Conservation (phyloP, 1,140 invertebrate species). For the Eumeta japonica region DNA sequence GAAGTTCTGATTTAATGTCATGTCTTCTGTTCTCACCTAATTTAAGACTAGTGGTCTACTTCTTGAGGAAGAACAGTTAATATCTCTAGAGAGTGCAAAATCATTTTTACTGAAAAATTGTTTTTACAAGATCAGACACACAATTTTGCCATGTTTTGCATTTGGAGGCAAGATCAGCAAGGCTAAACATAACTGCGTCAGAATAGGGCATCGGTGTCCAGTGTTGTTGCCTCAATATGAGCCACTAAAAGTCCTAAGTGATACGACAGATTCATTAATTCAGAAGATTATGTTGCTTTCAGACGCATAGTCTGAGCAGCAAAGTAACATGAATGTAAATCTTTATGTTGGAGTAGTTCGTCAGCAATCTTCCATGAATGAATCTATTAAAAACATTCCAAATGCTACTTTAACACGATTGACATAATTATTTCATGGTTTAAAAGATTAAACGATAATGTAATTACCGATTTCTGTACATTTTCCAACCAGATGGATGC, state of each 20-base stretch:
- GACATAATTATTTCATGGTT: no score
- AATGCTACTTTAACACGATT: no score
- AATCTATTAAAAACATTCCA: no score
- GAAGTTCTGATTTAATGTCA: constrained; percentile 78
- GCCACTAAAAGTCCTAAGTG: constrained; percentile 88
- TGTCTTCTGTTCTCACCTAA: constrained; percentile 87
- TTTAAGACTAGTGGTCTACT: constrained; percentile 76
- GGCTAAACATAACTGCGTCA: constrained; percentile 90
- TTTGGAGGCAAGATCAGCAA: constrained; percentile 92
- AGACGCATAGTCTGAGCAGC: constrained; percentile 96
- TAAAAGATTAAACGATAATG: no score
- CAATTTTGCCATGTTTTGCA: constrained; percentile 91
- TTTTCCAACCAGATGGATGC: constrained; percentile 89
- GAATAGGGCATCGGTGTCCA: constrained; percentile 81
- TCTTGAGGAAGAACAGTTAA: constrained; percentile 95
- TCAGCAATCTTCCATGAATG: constrained; percentile 95
- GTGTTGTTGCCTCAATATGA: constrained; percentile 83
- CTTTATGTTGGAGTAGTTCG: constrained; percentile 85
- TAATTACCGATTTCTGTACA: constrained; percentile 95
- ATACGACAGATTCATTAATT: constrained; percentile 87
- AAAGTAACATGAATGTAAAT: constrained; percentile 94
- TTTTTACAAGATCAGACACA: constrained; percentile 79
- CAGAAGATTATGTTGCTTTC: constrained; percentile 91
- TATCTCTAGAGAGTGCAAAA: constrained; percentile 86
- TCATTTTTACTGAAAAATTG: constrained; percentile 66